Evolutionary conservation across 2,797 vertebrate genomes (phyloP).

Genomic region (Corythornis leucogaster): DNA sequence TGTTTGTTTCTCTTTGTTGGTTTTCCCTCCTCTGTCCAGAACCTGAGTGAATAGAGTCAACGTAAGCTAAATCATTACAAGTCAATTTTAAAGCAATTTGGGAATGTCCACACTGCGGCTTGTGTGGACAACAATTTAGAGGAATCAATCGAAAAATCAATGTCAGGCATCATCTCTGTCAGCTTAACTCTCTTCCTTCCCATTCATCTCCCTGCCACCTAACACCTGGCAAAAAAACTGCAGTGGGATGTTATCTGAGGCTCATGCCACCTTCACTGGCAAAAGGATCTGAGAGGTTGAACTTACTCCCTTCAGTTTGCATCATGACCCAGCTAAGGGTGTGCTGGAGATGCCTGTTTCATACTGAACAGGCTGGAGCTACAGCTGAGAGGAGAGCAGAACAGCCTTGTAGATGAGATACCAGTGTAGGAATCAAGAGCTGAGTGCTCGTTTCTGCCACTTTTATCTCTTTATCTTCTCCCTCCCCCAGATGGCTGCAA

Average conservation of each 20-base stretch:
- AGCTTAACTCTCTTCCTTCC: slow-evolving; percentile 24
- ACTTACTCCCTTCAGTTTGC: not conserved
- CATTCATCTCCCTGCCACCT: not conserved
- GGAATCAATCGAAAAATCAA: slow-evolving; percentile 52
- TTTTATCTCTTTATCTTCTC: not conserved
- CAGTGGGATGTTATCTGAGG: not conserved
- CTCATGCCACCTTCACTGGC: not conserved
- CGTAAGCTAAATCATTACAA: slow-evolving; percentile 26
- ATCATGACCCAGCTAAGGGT: not conserved
- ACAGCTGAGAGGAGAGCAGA: not conserved
- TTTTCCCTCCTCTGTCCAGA: not conserved
- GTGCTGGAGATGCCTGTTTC: not conserved
- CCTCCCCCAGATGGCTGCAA: not conserved
- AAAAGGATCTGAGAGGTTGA: not conserved
- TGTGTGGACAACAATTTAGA: slow-evolving; percentile 45
- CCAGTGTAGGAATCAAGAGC: not conserved
- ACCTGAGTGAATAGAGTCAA: not conserved
- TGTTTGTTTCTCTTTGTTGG: no score
- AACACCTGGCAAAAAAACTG: not conserved
- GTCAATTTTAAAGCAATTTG: slow-evolving; percentile 34
- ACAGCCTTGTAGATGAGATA: not conserved
- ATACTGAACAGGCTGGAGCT: not conserved
- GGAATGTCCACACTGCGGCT: not conserved
- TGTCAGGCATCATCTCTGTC: slow-evolving; percentile 3
- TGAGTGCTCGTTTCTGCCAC: not conserved